Conservation (phyloP, 2,113 vertebrate genomes). For the Pholis gunnellus region DNA sequence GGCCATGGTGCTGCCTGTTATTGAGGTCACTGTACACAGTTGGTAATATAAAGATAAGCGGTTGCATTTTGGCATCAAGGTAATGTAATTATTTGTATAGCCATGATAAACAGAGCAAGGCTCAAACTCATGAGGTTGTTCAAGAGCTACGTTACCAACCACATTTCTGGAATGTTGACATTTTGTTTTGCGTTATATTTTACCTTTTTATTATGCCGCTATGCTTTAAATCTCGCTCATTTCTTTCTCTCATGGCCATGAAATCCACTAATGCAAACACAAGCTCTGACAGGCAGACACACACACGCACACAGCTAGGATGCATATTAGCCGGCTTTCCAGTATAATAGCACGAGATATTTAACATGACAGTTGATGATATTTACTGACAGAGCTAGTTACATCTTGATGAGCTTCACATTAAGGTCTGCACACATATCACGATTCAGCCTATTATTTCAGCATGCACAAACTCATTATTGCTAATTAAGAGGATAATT, state of each 20-base stretch:
- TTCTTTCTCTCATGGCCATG: constrained; percentile 20
- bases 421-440: constrained; percentile 79
- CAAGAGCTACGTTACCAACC: not conserved
- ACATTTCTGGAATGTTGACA: not conserved
- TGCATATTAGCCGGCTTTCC: constrained; percentile 37
- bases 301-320: constrained; percentile 8
- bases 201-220: constrained; percentile 6
- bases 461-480: constrained; percentile 84
- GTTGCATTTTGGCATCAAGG: constrained; percentile 10
- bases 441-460: constrained; percentile 82
- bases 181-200: constrained; percentile 16
- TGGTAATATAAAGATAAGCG: constrained; percentile 35
- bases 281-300: constrained; percentile 22
- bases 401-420: constrained; percentile 83
- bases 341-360: constrained; percentile 60
- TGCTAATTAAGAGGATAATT: constrained; percentile 87
- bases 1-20: constrained; percentile 15
- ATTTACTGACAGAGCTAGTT: constrained; percentile 80
- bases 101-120: constrained; percentile 11
- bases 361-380: constrained; percentile 75
- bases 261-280: constrained; percentile 25
- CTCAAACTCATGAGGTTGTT: not conserved
- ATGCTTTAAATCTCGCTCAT: not conserved
- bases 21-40: constrained; percentile 32
- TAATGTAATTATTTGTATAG: constrained; percentile 29